A percentile compares a stretch with the other conserved stretches of the same genome.
These are phyloP conservation scores for Chironomus tepperi DNA, from an alignment of 1,140 invertebrate species.

Conservation along the genomic window DNA sequence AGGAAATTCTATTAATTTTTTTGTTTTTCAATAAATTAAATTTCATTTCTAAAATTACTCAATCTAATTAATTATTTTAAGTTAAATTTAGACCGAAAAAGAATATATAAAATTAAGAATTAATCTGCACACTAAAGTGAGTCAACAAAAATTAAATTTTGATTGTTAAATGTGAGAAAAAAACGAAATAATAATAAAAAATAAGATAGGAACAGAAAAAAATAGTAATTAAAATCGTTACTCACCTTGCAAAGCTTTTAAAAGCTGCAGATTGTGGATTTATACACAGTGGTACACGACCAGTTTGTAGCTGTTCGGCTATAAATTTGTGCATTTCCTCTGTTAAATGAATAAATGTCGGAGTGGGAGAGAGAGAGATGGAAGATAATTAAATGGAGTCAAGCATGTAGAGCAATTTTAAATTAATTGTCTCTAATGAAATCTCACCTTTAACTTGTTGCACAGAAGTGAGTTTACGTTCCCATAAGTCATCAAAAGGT, in stretches of 20 bases:
- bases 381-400: slow-evolving; percentile 18
- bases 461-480: slow-evolving; percentile 82
- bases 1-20: too few relatives aligned
- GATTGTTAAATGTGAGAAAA: background rate
- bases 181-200: background rate
- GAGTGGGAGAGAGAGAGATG: too few relatives aligned
- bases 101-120: too few relatives aligned
- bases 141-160: background rate
- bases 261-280: slow-evolving; percentile 98
- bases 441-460: slow-evolving; percentile 86
- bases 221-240: slow-evolving; percentile 28
- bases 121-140: background rate
- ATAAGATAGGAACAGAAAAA: background rate
- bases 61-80: slow-evolving; percentile 24
- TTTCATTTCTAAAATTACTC: slow-evolving; percentile 18
- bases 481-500: slow-evolving; percentile 90
- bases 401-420: slow-evolving; percentile 25
- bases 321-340: slow-evolving; percentile 99
- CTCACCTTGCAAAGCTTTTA: slow-evolving; percentile 99
- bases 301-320: slow-evolving; percentile 86
- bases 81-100: slow-evolving; percentile 1
- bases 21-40: background rate
- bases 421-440: slow-evolving; percentile 16
- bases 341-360: slow-evolving; percentile 46
- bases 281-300: slow-evolving; percentile 93